Evolutionary conservation across 2,888 invertebrate genomes (phyloP), one percentile per base, ranked within the genome.

Genomic region (Coleophora flavipennella): DNA sequence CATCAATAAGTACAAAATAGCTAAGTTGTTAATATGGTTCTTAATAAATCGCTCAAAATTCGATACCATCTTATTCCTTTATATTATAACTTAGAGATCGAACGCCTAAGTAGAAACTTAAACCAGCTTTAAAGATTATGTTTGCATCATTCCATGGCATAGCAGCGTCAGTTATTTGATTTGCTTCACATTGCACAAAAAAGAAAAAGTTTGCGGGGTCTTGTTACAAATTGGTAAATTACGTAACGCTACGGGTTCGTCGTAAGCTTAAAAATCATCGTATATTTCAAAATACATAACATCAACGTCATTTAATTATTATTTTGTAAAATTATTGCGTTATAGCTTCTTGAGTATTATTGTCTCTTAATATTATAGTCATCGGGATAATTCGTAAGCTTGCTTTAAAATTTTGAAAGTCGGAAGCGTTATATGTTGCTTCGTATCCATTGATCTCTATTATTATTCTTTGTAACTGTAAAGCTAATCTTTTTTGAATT

Each of bases 181-280:
- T 79, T 79, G 79, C 78, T 50, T 65, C 60, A 73, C 68, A 70
- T 62, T 46, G 78, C 79, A 78, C 77, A 48, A 40, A 43, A 44
- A 54, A 49, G 45, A 49, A 50, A 43, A 31, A 37, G 9, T 10
- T 37, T 40, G 42, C 57, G 63, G 59, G 60, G 56, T 65, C 50
- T 26, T 8, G 10, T 20, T 20, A 20, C 3, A 4, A 28, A 35
- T 13, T 50, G 55, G 48, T 42, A 50, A 45, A 20, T 20, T 58
- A 50, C 46, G 40, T 49, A 42, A 55, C 46, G 40, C 49, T 41
- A 55, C 69, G 70, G 64, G 53, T 55, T 61, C 67, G 60, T 60
- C 63, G 58, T 56, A 51, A 55, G 52, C 55, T 51, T 57, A 42
- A 55, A n/a, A 58, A 52, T 55, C 52, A 55, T 51, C 20, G 43